A percentile compares a stretch with the other conserved stretches of the same genome.
phyloP scores from a whole-genome alignment of 2,113 vertebrate species.

The Sminthopsis crassicaudata region DNA sequence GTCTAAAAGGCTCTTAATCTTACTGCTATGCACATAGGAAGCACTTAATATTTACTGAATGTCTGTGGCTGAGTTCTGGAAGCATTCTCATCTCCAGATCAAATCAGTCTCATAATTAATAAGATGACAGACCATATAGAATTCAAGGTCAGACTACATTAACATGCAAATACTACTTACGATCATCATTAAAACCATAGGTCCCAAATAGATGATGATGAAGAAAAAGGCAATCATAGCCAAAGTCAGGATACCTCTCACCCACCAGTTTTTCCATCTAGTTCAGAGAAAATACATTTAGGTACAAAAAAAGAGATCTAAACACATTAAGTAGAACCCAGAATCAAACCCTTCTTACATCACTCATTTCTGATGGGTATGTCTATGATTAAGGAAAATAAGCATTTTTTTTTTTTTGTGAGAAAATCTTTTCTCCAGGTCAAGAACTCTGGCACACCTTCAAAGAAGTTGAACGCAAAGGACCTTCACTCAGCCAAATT shows the following conservation, averaged over 20 bases:
- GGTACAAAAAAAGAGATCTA: background rate
- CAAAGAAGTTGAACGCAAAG: background rate
- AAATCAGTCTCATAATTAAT: background rate
- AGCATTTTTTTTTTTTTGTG: background rate
- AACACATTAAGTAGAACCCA: background rate
- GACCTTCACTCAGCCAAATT: background rate
- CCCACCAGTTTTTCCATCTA: constrained; percentile 99
- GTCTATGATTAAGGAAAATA: background rate
- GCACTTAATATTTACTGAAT: background rate
- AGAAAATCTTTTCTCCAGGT: background rate
- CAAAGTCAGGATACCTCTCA: constrained; percentile 96
- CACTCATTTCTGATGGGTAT: background rate
- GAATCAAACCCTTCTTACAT: background rate
- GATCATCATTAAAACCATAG: constrained; percentile 98
- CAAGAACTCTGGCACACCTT: background rate
- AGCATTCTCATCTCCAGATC: background rate
- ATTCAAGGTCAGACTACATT: background rate
- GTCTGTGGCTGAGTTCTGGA: background rate
- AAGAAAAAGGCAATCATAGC: constrained; percentile 99
- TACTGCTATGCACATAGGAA: background rate
- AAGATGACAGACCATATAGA: background rate
- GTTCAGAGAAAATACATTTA: constrained; percentile 38
- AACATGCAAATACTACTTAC: constrained; percentile 84
- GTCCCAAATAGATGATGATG: constrained; percentile 98
- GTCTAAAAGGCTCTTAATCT: background rate